Conservation (phyloP, 2,797 vertebrate species). For the Hydrolagus colliei region DNA sequence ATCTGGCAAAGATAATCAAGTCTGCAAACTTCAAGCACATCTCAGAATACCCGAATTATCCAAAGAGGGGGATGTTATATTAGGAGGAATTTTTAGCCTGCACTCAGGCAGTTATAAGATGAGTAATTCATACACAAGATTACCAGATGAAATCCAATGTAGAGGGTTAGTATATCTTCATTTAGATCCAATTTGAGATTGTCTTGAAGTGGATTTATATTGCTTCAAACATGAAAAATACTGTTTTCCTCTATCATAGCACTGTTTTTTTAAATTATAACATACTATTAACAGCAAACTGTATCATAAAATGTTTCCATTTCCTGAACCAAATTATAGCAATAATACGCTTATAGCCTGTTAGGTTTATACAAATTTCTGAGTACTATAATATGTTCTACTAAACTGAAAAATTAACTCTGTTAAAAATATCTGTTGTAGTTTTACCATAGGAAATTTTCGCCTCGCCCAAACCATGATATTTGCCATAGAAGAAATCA, state of each 20-base stretch:
- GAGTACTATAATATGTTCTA: too few relatives aligned
- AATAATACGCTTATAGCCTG: too few relatives aligned
- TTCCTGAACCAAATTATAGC: too few relatives aligned
- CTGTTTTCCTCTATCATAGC: too few relatives aligned
- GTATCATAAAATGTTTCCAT: too few relatives aligned
- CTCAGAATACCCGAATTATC: neutral
- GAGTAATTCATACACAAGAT: neutral
- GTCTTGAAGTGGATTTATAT: too few relatives aligned
- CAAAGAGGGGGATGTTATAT: neutral
- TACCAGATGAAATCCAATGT: neutral
- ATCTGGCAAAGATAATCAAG: neutral
- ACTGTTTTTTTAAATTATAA: too few relatives aligned
- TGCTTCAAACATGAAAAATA: too few relatives aligned
- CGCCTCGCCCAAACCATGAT: constrained; percentile 67
- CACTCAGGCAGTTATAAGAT: neutral
- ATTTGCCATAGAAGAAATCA: constrained; percentile 63
- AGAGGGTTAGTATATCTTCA: neutral
- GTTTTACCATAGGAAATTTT: constrained; percentile 61
- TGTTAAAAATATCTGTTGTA: constrained; percentile 32
- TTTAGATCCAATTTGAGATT: too few relatives aligned
- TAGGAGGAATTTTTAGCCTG: neutral
- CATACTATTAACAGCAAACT: too few relatives aligned
- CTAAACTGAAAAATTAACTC: too few relatives aligned
- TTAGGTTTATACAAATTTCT: too few relatives aligned
- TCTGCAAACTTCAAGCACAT: neutral